A percentile compares a stretch with the other conserved stretches of the same genome.
These are phyloP conservation scores for Timema cristinae DNA, from an alignment of 2,888 invertebrate species.

Conservation along the genomic window DNA sequence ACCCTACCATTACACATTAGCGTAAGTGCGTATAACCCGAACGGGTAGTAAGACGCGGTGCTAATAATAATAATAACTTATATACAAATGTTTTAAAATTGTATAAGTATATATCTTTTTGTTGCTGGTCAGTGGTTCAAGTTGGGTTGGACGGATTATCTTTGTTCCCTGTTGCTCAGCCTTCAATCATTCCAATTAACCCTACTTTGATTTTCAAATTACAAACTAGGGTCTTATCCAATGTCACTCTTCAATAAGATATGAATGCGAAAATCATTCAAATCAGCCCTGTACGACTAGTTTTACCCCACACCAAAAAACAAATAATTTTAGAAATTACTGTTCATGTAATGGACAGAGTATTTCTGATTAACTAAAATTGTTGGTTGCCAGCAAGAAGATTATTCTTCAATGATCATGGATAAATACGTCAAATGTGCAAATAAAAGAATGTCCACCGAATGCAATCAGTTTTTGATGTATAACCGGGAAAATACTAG, in stretches of 20 bases:
- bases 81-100: no score
- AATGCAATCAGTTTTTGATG: not conserved
- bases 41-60: no score
- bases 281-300: not conserved
- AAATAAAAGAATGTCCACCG: not conserved
- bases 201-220: not conserved
- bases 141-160: no score
- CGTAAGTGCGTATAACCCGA: no score
- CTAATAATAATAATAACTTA: no score
- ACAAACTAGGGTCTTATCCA: not conserved
- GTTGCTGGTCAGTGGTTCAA: no score
- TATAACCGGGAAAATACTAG: not conserved
- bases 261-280: not conserved
- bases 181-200: no score
- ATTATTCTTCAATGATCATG: not conserved
- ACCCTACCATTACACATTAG: no score
- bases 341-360: not conserved
- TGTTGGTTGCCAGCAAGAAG: not conserved
- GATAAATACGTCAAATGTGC: not conserved
- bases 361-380: not conserved
- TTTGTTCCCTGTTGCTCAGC: no score
- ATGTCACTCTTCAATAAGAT: not conserved
- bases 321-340: not conserved
- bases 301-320: not conserved
- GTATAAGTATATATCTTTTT: no score